Evolutionary conservation across 2,113 vertebrate species (phyloP).

Genomic region (Pandion haliaetus): DNA sequence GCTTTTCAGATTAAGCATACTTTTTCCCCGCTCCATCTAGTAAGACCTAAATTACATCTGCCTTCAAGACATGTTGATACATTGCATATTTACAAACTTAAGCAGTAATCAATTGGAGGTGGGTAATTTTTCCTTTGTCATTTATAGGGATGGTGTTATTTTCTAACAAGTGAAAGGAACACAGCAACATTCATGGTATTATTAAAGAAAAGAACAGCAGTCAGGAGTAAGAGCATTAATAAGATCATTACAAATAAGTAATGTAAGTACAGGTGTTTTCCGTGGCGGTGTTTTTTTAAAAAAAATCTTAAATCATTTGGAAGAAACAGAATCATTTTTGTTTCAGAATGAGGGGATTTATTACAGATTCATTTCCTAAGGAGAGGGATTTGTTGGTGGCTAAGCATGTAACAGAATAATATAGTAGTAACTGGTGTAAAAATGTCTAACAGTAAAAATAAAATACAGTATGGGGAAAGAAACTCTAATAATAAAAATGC

Average conservation of each 20-base stretch:
- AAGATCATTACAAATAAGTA: neutral
- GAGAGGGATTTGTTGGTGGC: neutral
- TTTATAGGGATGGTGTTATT: neutral
- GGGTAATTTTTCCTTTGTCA: neutral
- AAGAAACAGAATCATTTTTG: neutral
- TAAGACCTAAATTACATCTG: neutral
- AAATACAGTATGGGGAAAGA: neutral
- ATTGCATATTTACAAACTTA: neutral
- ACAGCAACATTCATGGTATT: neutral
- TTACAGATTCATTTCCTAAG: neutral
- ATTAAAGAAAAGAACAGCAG: neutral
- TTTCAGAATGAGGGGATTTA: slow-evolving; percentile 6
- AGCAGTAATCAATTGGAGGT: neutral
- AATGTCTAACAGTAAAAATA: neutral
- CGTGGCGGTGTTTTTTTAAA: neutral
- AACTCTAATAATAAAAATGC: neutral
- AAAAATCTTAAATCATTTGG: neutral
- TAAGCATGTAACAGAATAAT: neutral
- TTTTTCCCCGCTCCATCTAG: neutral
- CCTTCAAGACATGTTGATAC: neutral
- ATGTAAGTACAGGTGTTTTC: neutral
- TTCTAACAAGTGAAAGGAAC: neutral
- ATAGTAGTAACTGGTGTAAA: neutral
- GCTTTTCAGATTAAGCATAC: neutral
- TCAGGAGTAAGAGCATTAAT: neutral